These are phyloP conservation scores for Clavelina lepadiformis DNA, from an alignment of 23 tunicate genomes.

Conservation along the genomic window DNA sequence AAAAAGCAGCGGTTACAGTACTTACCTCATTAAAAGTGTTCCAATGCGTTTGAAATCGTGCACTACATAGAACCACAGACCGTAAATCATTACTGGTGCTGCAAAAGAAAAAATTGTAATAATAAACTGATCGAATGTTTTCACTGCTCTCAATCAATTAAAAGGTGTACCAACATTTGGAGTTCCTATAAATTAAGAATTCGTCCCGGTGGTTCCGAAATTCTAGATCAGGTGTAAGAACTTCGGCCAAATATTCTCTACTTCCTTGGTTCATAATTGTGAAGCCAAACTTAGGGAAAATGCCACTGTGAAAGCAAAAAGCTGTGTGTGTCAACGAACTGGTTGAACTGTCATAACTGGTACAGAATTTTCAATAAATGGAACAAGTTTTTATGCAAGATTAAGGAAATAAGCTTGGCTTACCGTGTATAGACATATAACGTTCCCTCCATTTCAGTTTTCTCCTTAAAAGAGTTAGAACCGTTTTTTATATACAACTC, in stretches of 20 bases:
- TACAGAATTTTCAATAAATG: too few relatives aligned
- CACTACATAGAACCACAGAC: constrained; percentile 92
- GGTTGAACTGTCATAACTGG: too few relatives aligned
- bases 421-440: constrained; percentile 79
- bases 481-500: too few relatives aligned
- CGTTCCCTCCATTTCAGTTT: constrained; percentile 81
- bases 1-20: too few relatives aligned
- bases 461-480: constrained; percentile 58
- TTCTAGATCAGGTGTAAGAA: constrained; percentile 44
- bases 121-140: background rate
- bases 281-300: constrained; percentile 73
- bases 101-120: constrained; percentile 1
- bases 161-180: constrained; percentile 46
- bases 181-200: constrained; percentile 81
- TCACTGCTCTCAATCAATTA: background rate
- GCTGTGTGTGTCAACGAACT: too few relatives aligned
- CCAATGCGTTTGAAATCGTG: constrained; percentile 85
- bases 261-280: constrained; percentile 92
- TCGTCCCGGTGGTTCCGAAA: constrained; percentile 88
- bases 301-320: too few relatives aligned
- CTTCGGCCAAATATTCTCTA: constrained; percentile 84
- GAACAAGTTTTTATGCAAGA: too few relatives aligned
- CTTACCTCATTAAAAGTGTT: constrained; percentile 55
- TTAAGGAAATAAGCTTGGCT: background rate
- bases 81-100: constrained; percentile 77